Evolutionary conservation across 2,113 vertebrate species (phyloP).

Genomic region (Ahaetulla prasina): DNA sequence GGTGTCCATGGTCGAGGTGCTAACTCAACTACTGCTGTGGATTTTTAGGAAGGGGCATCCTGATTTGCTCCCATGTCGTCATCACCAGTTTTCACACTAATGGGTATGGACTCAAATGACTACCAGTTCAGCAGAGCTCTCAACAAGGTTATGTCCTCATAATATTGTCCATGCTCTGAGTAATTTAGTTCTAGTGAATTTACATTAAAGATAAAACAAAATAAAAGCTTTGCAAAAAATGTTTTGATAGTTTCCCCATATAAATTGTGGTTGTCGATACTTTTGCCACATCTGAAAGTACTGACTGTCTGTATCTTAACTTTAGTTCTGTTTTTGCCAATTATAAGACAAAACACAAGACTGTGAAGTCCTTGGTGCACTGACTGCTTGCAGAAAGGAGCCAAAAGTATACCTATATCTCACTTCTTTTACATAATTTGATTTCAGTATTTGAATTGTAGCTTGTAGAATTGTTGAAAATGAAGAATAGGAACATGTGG

Average conservation of each 20-base stretch:
- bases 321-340: conserved; percentile 25
- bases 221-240: not conserved
- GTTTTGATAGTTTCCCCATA: not conserved
- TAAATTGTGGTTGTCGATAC: not conserved
- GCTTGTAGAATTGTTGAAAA: not conserved
- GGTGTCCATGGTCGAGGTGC: not conserved
- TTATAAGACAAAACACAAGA: conserved; percentile 21
- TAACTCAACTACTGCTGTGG: not conserved
- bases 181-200: not conserved
- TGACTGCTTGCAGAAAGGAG: too few relatives aligned
- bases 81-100: not conserved
- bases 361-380: not conserved
- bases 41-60: not conserved
- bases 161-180: not conserved
- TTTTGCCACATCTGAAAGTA: conserved; percentile 15
- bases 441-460: not conserved
- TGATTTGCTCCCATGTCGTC: not conserved
- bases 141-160: not conserved
- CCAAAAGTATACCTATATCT: not conserved
- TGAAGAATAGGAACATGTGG: not conserved
- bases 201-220: not conserved
- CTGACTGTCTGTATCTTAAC: not conserved
- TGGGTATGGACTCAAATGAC: not conserved
- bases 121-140: not conserved
- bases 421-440: not conserved